Base-by-base conservation (phyloP, 1,140 invertebrate genomes). In the Odontomachus brunneus region DNA sequence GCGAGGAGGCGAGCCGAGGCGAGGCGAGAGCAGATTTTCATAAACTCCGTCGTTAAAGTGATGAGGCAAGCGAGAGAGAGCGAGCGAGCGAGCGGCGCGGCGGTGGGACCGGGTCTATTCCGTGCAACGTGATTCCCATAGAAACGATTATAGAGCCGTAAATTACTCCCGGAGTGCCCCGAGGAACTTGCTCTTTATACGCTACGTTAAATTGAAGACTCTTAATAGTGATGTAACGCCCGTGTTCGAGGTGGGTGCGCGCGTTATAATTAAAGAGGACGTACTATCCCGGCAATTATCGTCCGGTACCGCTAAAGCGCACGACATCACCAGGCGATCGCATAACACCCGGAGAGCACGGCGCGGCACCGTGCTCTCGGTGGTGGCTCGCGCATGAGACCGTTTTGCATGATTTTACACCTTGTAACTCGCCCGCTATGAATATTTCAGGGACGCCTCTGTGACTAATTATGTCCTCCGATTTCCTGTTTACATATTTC, bases 191-290 rank as follows among this genome's bases (percentile, higher is more conserved):
- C 75, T 80, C 75, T 80, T 80, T 80, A 80, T 80, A 80, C 65
- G 75, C 75, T 80, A 74, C 78, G 78, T 72, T 84, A 84, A 84
- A 86, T 86, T 86, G 76, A 84, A 86, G 73, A 76, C 67, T 81
- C 82, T 78, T 73, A 80, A 86, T 84, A 80, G 84, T 78, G 82
- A 84, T 76, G 84, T 76, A 78, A 76, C 67, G 57, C 44, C 49
- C 26, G 74, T 80, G 49, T 65, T 71, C 65, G 84, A 67, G 66
- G 83, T 65, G 78, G 78, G 69, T 82, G 78, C 69, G 78, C 69
- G 71, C 78, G 78, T 82, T 73, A 74, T 84, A 84, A 86, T 86
- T 86, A 81, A 86, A 84, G 83, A 84, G 85, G 82, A 84, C 85
- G 84, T 75, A 81, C 83, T 66, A 72, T 72, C 38, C 59, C 55